phyloP scores from a whole-genome alignment of 2,888 invertebrate genomes.

The Koerneria pararmatus region DNA sequence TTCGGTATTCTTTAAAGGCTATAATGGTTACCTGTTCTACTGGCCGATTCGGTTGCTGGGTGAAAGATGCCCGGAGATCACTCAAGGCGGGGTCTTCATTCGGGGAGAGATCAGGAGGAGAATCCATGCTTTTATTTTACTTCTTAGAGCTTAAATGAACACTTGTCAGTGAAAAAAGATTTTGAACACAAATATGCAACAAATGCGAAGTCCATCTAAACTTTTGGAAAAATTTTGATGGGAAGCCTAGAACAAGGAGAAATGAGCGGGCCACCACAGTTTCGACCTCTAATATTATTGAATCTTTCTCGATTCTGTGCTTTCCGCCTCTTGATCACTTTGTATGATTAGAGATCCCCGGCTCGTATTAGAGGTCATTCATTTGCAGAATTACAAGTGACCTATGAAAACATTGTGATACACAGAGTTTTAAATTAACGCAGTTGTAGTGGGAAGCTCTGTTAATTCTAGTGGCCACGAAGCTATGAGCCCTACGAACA shows the following conservation, averaged over 20 bases:
- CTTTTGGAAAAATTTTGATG: not conserved
- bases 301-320: too few species aligned
- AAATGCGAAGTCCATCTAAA: conserved; percentile 10
- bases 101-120: conserved; percentile 42
- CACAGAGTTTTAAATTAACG: too few species aligned
- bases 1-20: too few species aligned
- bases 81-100: conserved; percentile 32
- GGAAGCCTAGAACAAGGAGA: conserved; percentile 3
- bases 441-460: too few species aligned
- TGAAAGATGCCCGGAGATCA: not conserved
- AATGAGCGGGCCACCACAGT: not conserved
- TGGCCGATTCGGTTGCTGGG: not conserved
- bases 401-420: too few species aligned
- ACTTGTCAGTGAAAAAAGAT: conserved; percentile 1
- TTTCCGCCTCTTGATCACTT: too few species aligned
- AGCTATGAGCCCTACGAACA: too few species aligned
- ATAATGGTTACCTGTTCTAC: not conserved
- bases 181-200: not conserved
- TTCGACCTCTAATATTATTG: too few species aligned
- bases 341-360: too few species aligned
- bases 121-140: conserved; percentile 31
- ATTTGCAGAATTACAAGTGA: too few species aligned
- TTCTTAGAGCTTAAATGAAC: not conserved
- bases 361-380: too few species aligned
- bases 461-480: too few species aligned